phyloP scores from a whole-genome alignment of 2,888 invertebrate genomes.

The Aleiodes alternator region DNA sequence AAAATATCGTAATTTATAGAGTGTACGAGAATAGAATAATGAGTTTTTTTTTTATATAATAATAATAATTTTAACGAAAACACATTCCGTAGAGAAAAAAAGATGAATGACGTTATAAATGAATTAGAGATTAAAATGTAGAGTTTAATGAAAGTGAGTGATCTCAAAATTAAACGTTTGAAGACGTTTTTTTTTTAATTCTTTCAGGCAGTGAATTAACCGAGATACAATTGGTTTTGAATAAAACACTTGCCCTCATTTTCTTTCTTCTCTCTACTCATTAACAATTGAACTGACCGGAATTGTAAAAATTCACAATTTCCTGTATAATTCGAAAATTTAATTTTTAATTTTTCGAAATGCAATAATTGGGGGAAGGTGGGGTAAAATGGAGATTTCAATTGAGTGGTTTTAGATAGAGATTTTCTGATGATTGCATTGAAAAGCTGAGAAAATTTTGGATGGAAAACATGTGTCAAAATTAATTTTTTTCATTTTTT shows the following conservation, averaged over 20 bases:
- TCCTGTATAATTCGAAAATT: not conserved
- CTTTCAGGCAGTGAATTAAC: slow-evolving; percentile 45
- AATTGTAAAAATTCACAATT: not conserved
- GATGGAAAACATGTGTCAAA: too few relatives aligned
- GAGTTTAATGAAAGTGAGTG: slow-evolving; percentile 49
- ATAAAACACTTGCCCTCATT: slow-evolving; percentile 3
- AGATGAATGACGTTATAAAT: not conserved
- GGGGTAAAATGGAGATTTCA: too few relatives aligned
- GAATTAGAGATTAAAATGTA: not conserved
- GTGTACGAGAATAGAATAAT: slow-evolving; percentile 8
- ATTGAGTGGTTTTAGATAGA: too few relatives aligned
- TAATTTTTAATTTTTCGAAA: too few relatives aligned
- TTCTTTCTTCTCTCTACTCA: not conserved
- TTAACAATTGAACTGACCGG: not conserved
- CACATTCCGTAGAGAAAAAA: slow-evolving; percentile 12
- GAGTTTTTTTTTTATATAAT: not conserved
- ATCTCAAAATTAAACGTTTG: slow-evolving; percentile 49
- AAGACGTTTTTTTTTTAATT: slow-evolving; percentile 3
- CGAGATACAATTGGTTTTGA: slow-evolving; percentile 32
- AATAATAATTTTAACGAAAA: not conserved
- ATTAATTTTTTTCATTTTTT: too few relatives aligned
- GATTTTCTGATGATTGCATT: too few relatives aligned
- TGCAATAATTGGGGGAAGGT: too few relatives aligned
- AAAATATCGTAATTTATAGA: slow-evolving; percentile 15
- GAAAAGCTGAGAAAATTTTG: too few relatives aligned